These are phyloP conservation scores for Bugula neritina DNA, from an alignment of 2,888 invertebrate genomes.

Conservation along the genomic window DNA sequence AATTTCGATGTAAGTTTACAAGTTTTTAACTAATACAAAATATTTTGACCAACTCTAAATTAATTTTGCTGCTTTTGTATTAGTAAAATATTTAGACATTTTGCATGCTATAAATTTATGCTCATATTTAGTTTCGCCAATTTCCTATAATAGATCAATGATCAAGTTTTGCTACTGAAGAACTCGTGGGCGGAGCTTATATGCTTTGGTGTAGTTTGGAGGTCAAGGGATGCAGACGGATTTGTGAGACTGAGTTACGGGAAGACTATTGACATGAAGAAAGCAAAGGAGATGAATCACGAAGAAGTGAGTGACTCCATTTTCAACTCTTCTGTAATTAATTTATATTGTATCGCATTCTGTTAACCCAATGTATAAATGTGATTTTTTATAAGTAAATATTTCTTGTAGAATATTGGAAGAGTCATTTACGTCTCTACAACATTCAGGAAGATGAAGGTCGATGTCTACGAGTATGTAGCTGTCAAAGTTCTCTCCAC, in stretches of 20 bases:
- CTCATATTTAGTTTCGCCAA: too few relatives aligned
- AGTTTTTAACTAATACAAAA: too few relatives aligned
- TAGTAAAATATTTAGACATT: too few relatives aligned
- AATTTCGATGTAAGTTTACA: conserved; percentile 77
- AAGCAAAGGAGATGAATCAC: conserved; percentile 55
- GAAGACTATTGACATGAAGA: conserved; percentile 63
- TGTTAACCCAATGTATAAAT: too few relatives aligned
- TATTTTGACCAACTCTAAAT: too few relatives aligned
- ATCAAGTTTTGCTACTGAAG: conserved; percentile 90
- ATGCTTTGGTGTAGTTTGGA: conserved; percentile 59
- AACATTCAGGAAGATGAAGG: conserved; percentile 76
- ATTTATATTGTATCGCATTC: too few relatives aligned
- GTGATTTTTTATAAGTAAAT: too few relatives aligned
- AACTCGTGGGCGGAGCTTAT: conserved; percentile 81
- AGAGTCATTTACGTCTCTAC: conserved; percentile 91
- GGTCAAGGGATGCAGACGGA: conserved; percentile 69
- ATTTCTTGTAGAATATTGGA: conserved; percentile 76
- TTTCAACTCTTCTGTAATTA: too few relatives aligned
- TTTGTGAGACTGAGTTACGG: conserved; percentile 57
- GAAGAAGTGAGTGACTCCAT: conserved; percentile 16
- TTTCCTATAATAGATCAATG: conserved; percentile 97
- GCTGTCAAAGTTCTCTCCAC: conserved; percentile 90
- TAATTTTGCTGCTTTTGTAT: too few relatives aligned
- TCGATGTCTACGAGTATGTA: conserved; percentile 92
- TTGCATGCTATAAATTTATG: too few relatives aligned